These are phyloP conservation scores for Hirtodrosophila duncani DNA, from an alignment of 2,888 invertebrate genomes.

Conservation along the genomic window DNA sequence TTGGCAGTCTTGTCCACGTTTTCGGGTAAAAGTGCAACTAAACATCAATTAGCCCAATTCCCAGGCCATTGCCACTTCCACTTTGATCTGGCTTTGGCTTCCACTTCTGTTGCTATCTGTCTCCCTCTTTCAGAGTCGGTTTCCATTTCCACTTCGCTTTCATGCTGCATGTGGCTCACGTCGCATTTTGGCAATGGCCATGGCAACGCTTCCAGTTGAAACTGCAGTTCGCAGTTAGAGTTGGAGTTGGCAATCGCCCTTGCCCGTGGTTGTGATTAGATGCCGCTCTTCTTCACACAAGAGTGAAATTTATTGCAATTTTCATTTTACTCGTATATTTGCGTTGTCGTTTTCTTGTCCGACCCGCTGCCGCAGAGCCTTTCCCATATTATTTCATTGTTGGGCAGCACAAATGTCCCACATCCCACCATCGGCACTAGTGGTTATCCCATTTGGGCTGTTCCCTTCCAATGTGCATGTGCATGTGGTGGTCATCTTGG, in stretches of 20 bases:
- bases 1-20: conserved; percentile 72
- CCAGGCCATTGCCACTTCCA: conserved; percentile 66
- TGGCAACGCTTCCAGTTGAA: conserved; percentile 23
- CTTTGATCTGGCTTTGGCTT: conserved; percentile 25
- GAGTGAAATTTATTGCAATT: conserved; percentile 70
- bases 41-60: conserved; percentile 78
- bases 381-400: conserved; percentile 61
- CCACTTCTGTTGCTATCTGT: conserved; percentile 6
- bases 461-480: too few relatives aligned
- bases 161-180: conserved; percentile 67
- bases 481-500: too few relatives aligned
- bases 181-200: conserved; percentile 62
- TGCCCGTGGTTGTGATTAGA: conserved; percentile 65
- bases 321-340: conserved; percentile 58
- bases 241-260: conserved; percentile 40
- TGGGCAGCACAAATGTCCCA: conserved; percentile 40
- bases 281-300: conserved; percentile 60
- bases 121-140: conserved; percentile 14
- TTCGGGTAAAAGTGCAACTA: conserved; percentile 77
- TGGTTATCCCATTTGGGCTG: too few relatives aligned
- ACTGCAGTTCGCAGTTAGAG: conserved; percentile 16
- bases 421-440: too few relatives aligned
- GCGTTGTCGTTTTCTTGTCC: conserved; percentile 29
- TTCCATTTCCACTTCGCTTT: conserved; percentile 51
- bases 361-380: conserved; percentile 32